phyloP scores from a whole-genome alignment of 53 echinoderm and acorn worm genomes.

The Antedon mediterranea region DNA sequence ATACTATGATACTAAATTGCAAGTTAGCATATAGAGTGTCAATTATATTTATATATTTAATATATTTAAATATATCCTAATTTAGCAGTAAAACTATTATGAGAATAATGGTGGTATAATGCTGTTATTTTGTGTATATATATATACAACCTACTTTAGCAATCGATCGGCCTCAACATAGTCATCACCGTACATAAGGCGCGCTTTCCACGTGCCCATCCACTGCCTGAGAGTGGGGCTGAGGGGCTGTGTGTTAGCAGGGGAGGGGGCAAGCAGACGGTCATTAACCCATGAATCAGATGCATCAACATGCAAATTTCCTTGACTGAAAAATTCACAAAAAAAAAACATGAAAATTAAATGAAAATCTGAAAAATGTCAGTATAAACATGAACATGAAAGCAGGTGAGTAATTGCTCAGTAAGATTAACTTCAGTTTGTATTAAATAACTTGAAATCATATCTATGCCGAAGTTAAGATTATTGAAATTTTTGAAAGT shows the following conservation, averaged over 20 bases:
- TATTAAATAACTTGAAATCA: too few species aligned
- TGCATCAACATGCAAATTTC: neutral
- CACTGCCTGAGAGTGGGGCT: neutral
- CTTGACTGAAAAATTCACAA: neutral
- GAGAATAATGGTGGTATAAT: too few species aligned
- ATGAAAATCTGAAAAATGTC: neutral
- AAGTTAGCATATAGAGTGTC: too few species aligned
- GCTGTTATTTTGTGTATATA: too few species aligned
- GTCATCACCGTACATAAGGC: neutral
- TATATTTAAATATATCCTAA: too few species aligned
- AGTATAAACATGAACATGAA: neutral
- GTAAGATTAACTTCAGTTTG: too few species aligned
- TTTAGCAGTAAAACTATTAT: too few species aligned
- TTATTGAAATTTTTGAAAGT: too few species aligned
- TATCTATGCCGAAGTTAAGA: too few species aligned
- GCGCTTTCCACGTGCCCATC: neutral
- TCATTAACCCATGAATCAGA: neutral
- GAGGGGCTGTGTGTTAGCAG: neutral
- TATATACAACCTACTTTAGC: neutral
- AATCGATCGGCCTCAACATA: neutral
- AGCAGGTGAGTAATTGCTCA: neutral
- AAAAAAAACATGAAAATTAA: neutral
- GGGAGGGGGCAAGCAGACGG: neutral
- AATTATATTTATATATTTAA: too few species aligned
- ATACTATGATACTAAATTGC: too few species aligned